Base-by-base conservation (phyloP, 2,113 vertebrate genomes). In the Acrocephalus arundinaceus region DNA sequence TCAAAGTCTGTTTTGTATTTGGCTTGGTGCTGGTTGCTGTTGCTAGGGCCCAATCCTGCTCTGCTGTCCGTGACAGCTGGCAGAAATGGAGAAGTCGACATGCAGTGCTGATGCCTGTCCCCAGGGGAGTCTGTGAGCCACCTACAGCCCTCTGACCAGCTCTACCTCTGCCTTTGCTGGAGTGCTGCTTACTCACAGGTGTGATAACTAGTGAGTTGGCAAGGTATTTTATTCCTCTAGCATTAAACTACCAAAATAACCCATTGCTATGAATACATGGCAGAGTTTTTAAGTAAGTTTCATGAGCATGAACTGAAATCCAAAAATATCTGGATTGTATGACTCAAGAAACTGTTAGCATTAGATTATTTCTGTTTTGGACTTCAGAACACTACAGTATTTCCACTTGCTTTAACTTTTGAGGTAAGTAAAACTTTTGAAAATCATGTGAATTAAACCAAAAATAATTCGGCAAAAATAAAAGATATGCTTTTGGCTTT, bases 81-180 rank as follows among this genome's bases (percentile, higher is more conserved):
- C 28, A 11, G 31, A 45, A 71, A 7, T 14, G 24, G 41, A 61
- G 23, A 62, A 43, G 15, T 4, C 2, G 10, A 10, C 6, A 3
- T 4, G 16, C 3, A 8, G 27, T 31, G 58, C 41, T 74, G 30
- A 39, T 43, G n/a, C 16, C 17, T 13, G 6, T 46, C 4, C 16
- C 21, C 6, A 0, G 9, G 49, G 30, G 23, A 48, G 10, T 15
- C 3, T 4, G 15, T 57, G 59, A n/a, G 65, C 23, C 13, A 1
- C 15, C 10, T 33, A 4, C 16, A 45, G 0, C 7, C 2, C 14
- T 25, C 48, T 76, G 58, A 39, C 35, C 63, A 61, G 24, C 12
- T 5, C 14, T 35, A 4, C 10, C 20, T 49, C n/a, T 86, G 1
- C 35, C 10, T 41, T 30, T 49, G 12, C 23, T 31, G 23, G 2